Base-by-base conservation (phyloP, 2,113 vertebrate genomes). In the Thalassoma bifasciatum region DNA sequence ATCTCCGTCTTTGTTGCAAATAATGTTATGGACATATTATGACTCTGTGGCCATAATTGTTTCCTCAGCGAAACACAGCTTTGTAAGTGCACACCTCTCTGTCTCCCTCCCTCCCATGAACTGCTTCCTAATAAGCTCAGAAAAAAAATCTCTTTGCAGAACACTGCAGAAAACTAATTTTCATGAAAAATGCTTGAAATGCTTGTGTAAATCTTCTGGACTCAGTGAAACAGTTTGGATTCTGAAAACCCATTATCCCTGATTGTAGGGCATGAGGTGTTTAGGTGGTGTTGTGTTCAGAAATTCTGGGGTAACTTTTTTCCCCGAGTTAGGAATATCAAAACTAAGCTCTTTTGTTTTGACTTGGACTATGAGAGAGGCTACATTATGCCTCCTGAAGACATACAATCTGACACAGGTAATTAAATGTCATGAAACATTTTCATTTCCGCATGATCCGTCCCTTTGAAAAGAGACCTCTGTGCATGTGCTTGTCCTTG, bases 221-320 rank as follows among this genome's bases (percentile, higher is more conserved):
- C 22, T 50, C 14, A 6, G 30, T 19, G n/a, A 34, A 79, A 14
- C 44, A 58, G 38, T 24, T 37, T 59, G 8, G 8, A 23, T 56
- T 44, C 26, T 37, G 13, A 34, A 47, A 36, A 65, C 17, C 60
- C 49, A n/a, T 23, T 19, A 61, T 70, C 17, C 34, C 61, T 53
- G 54, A 77, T 72, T 56, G 24, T 66, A 22, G 13, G 14, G 14
- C 19, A 36, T 46, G 23, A 59, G 14, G 40, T 66, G 54, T 70
- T 40, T 49, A 26, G 30, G 44, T 17, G 8, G 8, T 30, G 26
- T 57, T 24, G 44, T 60, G 67, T 26, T 30, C 30, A 46, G 3
- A 46, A 46, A 19, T 0, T 46, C 19, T 5, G 16, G 44, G 44
- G 44, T 46, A 19, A 46, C 19, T 46, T 17, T 19, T 14, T 46